Conservation (phyloP, 2,113 vertebrate genomes). For the Bambusicola thoracicus region DNA sequence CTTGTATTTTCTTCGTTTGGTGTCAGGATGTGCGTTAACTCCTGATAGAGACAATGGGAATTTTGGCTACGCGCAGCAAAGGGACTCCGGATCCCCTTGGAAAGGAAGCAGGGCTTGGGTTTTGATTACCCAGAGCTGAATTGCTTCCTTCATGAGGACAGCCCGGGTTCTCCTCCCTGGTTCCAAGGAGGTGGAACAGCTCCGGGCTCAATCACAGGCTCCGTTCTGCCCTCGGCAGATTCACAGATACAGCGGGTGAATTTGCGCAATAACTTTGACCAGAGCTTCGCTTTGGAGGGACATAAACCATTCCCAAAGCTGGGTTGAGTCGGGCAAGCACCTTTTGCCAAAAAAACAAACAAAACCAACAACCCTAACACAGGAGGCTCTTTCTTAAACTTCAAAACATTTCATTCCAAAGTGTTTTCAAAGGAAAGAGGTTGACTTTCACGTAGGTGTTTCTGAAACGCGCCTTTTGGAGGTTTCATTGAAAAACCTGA, state of each 20-base stretch:
- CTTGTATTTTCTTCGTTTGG: not conserved
- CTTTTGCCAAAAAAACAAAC: slow-evolving; percentile 60
- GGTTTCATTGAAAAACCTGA: slow-evolving; percentile 52
- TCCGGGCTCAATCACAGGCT: not conserved
- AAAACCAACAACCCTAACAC: slow-evolving; percentile 57
- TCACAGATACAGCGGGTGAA: not conserved
- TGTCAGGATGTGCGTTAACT: not conserved
- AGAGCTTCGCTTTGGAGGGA: slow-evolving; percentile 37
- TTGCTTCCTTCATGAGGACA: not conserved
- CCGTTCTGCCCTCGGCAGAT: not conserved
- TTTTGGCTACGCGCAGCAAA: not conserved
- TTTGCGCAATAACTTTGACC: slow-evolving; percentile 4
- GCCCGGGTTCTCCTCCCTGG: not conserved
- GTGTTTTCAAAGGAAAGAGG: slow-evolving; percentile 68
- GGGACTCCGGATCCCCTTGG: slow-evolving; percentile 4
- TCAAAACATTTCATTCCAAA: slow-evolving; percentile 64
- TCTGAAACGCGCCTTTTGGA: slow-evolving; percentile 70
- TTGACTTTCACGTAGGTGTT: slow-evolving; percentile 63
- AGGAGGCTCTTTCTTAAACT: slow-evolving; percentile 68
- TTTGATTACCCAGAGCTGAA: slow-evolving; percentile 21
- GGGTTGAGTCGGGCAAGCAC: slow-evolving; percentile 38
- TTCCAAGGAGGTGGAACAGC: slow-evolving; percentile 24
- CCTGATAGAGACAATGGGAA: slow-evolving; percentile 5
- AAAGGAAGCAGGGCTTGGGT: slow-evolving; percentile 5
- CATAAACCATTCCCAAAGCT: slow-evolving; percentile 37